Evolutionary conservation across 2,797 vertebrate species (phyloP).

Genomic region (Cheirogaleus major): DNA sequence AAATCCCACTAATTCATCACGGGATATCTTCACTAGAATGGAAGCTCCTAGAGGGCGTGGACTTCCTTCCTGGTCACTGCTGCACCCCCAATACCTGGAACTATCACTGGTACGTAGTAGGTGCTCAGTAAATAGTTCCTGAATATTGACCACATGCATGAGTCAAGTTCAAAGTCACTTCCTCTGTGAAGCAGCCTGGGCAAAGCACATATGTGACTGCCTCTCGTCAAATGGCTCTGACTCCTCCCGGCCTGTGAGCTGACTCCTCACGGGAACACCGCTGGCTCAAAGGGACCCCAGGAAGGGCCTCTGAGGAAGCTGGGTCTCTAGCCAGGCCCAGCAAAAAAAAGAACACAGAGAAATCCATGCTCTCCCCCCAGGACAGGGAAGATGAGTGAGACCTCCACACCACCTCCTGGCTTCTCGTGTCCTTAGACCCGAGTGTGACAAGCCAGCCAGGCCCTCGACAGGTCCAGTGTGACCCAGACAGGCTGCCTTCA

Average conservation of each 20-base stretch:
- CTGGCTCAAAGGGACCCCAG: not conserved
- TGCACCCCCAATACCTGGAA: not conserved
- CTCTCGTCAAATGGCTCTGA: not conserved
- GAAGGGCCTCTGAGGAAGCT: constrained; percentile 47
- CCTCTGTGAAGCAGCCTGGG: not conserved
- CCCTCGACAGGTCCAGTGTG: not conserved
- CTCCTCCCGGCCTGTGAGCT: not conserved
- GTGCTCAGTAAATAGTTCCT: not conserved
- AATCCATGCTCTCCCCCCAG: not conserved
- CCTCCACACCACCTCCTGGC: not conserved
- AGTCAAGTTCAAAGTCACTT: not conserved
- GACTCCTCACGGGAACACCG: not conserved
- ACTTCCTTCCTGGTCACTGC: not conserved
- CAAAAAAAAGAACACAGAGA: not conserved
- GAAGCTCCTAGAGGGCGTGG: not conserved
- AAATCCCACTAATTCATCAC: not conserved
- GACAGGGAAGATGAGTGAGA: not conserved
- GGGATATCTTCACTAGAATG: not conserved
- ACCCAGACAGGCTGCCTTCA: constrained; percentile 11
- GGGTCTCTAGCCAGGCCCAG: constrained; percentile 50
- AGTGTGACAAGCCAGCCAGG: not conserved
- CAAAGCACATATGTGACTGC: not conserved
- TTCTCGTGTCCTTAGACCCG: not conserved
- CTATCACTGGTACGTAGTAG: not conserved
- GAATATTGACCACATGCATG: not conserved